Evolutionary conservation across 2,797 vertebrate genomes (phyloP).

Genomic region (Schizopygopsis pylzovi): DNA sequence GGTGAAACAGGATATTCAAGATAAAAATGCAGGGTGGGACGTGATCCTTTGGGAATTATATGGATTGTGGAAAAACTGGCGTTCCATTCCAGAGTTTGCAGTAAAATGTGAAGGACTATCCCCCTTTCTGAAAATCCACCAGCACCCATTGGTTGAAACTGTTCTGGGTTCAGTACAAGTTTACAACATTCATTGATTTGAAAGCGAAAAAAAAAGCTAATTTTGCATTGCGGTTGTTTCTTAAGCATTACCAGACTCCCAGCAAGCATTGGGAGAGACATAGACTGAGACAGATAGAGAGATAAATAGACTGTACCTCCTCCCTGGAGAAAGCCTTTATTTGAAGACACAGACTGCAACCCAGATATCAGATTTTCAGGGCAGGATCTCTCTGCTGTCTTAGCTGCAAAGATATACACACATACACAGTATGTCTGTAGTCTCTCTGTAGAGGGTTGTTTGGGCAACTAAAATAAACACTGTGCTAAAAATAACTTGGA

Average conservation of each 20-base stretch:
- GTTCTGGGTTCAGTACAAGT: not conserved
- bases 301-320: slow-evolving; percentile 78
- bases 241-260: not conserved
- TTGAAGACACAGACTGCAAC: slow-evolving; percentile 72
- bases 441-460: not conserved
- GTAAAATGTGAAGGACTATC: not conserved
- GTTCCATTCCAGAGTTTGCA: not conserved
- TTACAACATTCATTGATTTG: not conserved
- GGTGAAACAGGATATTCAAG: slow-evolving; percentile 20
- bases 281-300: not conserved
- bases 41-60: not conserved
- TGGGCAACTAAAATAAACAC: not conserved
- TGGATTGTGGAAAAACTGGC: slow-evolving; percentile 12
- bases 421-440: not conserved
- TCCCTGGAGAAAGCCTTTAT: slow-evolving; percentile 79
- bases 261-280: not conserved
- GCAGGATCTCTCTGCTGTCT: slow-evolving; percentile 83
- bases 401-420: slow-evolving; percentile 71
- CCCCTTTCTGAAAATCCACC: not conserved
- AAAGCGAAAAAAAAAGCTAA: not conserved
- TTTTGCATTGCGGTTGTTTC: not conserved
- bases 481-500: slow-evolving; percentile 7
- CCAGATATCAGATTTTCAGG: slow-evolving; percentile 87
- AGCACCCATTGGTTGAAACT: not conserved
- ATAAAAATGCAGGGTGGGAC: slow-evolving; percentile 10